Evolutionary conservation across 2,797 vertebrate genomes (phyloP).

Genomic region (Phoxinus dragarum): DNA sequence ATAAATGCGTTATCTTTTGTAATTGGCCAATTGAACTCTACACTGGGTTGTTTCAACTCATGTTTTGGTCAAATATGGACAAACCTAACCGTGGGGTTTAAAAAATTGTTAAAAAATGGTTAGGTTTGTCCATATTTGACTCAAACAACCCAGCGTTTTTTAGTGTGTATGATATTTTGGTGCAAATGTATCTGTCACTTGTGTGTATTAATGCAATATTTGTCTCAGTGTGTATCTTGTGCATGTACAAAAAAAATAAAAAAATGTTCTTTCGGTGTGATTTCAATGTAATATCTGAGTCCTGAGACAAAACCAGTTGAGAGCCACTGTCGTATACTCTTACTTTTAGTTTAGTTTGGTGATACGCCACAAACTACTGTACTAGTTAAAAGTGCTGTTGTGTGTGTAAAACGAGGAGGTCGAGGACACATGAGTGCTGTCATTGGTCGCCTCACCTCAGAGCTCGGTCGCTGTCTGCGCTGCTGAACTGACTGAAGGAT

Average conservation of each 20-base stretch:
- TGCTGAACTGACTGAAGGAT: slow-evolving; percentile 59
- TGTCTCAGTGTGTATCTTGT: background rate
- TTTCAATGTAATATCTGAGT: background rate
- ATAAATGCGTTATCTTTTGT: background rate
- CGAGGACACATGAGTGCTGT: background rate
- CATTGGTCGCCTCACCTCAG: slow-evolving; percentile 62
- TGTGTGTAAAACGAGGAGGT: background rate
- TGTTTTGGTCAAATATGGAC: background rate
- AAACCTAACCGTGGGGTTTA: too few species aligned
- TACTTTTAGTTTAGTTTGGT: slow-evolving; percentile 10
- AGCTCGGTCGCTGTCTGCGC: slow-evolving; percentile 59
- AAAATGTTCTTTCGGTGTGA: background rate
- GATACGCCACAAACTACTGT: background rate
- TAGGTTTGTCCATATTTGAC: background rate
- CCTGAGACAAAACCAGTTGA: background rate
- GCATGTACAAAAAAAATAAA: background rate
- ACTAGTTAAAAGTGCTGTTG: background rate
- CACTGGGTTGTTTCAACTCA: too few species aligned
- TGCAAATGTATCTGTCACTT: background rate
- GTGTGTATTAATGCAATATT: background rate
- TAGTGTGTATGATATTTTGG: background rate
- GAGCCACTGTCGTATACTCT: background rate
- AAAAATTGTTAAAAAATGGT: too few species aligned
- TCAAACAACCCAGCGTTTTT: background rate
- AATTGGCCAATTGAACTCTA: background rate